Evolutionary conservation across 2,888 invertebrate genomes (phyloP), one percentile per base, ranked within the genome.

Genomic region (Agonum fuliginosum): DNA sequence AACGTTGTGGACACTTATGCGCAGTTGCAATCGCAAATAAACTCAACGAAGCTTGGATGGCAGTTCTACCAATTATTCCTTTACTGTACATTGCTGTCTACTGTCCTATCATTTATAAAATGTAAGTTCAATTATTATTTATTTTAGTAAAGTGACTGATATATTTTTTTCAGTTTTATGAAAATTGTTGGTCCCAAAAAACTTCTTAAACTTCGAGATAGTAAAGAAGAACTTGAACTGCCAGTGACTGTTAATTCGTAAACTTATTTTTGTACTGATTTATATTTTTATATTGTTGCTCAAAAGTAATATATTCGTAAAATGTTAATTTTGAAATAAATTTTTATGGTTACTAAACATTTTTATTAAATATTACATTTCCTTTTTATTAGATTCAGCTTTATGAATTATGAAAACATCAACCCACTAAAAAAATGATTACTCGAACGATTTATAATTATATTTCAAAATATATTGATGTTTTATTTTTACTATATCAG

Each of bases 41-140:
- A 84, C 82, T 89, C 54, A 83, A 84, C 48, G 91, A 94, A 85
- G 90, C 91, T 0, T 95, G 95, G 95, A 92, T 94, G 80, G 90
- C 90, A 1, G 81, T 89, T 2, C 91, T 92, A 79, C 94, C 94
- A 0, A 84, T 91, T 0, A 87, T 93, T 48, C 83, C 89, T 0
- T 79, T 91, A 30, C 83, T 89, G 1, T 94, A 94, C 83, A 79
- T 90, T 1, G 84, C 87, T 12, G 88, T 89, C 8, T 93, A 91
- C 82, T 89, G 89, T 80, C 92, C 93, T 0, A 85, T 87, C 70
- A 22, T 90, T 3, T 85, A 85, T 14, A 82, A 85, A 78, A 82
- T 86, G 89, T 90, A 86, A 86, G 87, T 85, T 37, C 3, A 10
- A 58, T 58, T 51, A 54, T 43, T 19, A 67, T 46, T 12, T 48